Evolutionary conservation across 2,888 invertebrate genomes (phyloP), one percentile per base, ranked within the genome.

Genomic region (Chrysodeixis includens): DNA sequence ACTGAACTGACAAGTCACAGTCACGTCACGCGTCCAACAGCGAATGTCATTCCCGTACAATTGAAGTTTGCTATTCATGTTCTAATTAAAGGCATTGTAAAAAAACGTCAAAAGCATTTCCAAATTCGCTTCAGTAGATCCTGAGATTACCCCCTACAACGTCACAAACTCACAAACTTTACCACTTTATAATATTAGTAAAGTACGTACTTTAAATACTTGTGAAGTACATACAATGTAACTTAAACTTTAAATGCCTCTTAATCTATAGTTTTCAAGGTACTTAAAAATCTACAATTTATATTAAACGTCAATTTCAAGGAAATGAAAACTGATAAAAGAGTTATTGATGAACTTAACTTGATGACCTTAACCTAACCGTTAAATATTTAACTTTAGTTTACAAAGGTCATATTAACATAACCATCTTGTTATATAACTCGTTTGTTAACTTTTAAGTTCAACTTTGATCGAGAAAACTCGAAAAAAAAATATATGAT

Each of bases 371-470:
- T 16, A 62, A n/a, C 52, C 9, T 14, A 18, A 8, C 9, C 18
- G 30, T 12, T 40, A 51, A 71, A 71, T 71, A 71, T 71, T 67
- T 54, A 26, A 55, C 58, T 56, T 30, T 60, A 26, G 59, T 57
- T 20, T n/a, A 6, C 16, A 55, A 30, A 70, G 66, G 66, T 54
- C 56, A 22, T 1, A n/a, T 52, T 52, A 35, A 32, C 35, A 52
- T 18, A 22, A 52, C 26, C 52, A 59, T 10, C 12, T 12, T n/a
- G 6, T 40, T 40, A 40, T 40, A 6, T 40, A 40, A 40, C 40
- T n/a, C 7, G 40, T 40, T 4, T 35, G 12, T 35, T 35, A 35
- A 35, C 35, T 12, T 35, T 35, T 3, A 35, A 12, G 1, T 40
- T 35, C n/a, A 40, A 40, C 40, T 32, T 32, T n/a, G 3, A 40